Conservation (phyloP, 2,888 invertebrate genomes). For the Oxystoma pomonae region DNA sequence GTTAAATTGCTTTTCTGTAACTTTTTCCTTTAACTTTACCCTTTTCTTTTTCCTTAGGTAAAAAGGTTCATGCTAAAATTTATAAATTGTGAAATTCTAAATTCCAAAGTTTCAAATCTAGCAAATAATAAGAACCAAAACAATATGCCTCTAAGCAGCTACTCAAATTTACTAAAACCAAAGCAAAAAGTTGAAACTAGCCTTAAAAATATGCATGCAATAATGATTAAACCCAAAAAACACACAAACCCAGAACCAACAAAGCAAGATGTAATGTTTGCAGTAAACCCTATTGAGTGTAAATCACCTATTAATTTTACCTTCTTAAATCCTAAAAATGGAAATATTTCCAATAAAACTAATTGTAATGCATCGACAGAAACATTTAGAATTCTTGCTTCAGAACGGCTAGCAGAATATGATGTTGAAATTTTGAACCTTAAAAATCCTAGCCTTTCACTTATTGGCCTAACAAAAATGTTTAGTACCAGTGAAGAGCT, state of each 20-base stretch:
- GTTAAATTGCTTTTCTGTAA: no score
- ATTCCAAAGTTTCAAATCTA: no score
- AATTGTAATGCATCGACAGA: background rate
- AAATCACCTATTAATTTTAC: background rate
- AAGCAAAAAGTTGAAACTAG: no score
- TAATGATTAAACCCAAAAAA: background rate
- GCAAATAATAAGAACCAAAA: no score
- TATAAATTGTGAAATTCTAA: no score
- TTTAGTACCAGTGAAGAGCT: background rate
- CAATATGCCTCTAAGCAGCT: no score
- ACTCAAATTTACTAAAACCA: no score
- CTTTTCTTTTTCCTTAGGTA: no score
- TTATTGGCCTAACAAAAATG: background rate
- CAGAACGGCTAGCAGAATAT: background rate
- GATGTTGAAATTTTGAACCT: background rate
- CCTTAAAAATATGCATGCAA: no score
- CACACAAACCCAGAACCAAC: background rate
- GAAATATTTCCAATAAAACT: background rate
- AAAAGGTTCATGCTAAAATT: no score
- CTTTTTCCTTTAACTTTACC: no score
- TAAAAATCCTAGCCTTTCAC: background rate
- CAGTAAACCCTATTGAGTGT: background rate
- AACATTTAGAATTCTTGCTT: background rate
- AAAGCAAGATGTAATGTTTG: background rate
- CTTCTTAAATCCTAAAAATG: background rate